Evolutionary conservation across 2,888 invertebrate genomes (phyloP).

Genomic region (Hedya salicella): DNA sequence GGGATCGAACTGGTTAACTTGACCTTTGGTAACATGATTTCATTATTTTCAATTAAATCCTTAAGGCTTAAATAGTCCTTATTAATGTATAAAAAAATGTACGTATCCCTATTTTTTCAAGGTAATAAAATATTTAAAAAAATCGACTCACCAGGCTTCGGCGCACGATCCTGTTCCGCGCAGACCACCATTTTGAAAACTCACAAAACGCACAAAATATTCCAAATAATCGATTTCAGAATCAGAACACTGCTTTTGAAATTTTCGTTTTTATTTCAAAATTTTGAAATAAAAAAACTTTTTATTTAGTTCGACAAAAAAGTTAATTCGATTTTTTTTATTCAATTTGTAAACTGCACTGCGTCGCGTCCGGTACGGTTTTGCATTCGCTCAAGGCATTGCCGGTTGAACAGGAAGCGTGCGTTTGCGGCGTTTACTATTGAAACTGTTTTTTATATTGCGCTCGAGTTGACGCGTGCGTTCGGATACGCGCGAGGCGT

Average conservation of each 20-base stretch:
- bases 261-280: not conserved
- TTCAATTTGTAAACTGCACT: conserved; percentile 15
- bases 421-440: conserved; percentile 32
- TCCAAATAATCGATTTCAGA: not conserved
- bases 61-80: too few relatives aligned
- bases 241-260: not conserved
- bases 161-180: conserved; percentile 35
- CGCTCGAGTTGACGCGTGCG: conserved; percentile 30
- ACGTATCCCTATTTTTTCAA: not conserved
- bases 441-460: conserved; percentile 41
- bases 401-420: conserved; percentile 38
- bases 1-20: too few relatives aligned
- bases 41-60: too few relatives aligned
- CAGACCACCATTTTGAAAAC: conserved; percentile 35
- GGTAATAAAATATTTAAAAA: not conserved
- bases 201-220: conserved; percentile 9
- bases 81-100: not conserved
- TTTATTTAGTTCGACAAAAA: not conserved
- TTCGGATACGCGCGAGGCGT: not conserved
- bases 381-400: conserved; percentile 42
- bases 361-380: conserved; percentile 24
- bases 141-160: conserved; percentile 33
- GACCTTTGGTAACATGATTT: too few relatives aligned
- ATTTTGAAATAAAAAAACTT: too few relatives aligned
- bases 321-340: conserved; percentile 1